Conservation (phyloP, 2,888 invertebrate species). For the Brachynemurus nebulosus region DNA sequence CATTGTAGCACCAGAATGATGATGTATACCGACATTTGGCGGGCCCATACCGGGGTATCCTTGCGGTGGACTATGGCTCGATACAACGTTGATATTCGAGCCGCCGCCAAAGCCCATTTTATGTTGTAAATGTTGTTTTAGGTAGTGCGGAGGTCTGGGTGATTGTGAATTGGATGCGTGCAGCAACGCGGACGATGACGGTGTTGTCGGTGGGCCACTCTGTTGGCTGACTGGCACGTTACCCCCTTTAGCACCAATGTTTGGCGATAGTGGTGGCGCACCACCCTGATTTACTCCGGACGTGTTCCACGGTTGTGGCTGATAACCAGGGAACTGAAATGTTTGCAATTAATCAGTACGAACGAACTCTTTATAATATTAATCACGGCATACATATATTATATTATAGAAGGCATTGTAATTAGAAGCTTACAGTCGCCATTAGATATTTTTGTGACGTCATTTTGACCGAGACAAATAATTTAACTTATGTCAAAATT, state of each 20-base stretch:
- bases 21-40: constrained; percentile 32
- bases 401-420: too few species aligned
- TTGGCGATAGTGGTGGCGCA: constrained; percentile 28
- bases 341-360: too few species aligned
- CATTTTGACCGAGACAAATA: too few species aligned
- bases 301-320: constrained; percentile 26
- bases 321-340: constrained; percentile 9
- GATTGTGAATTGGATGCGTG: constrained; percentile 25
- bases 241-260: constrained; percentile 25
- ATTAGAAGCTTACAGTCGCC: too few species aligned
- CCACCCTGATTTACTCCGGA: constrained; percentile 16
- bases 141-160: constrained; percentile 43
- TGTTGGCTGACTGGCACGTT: constrained; percentile 13
- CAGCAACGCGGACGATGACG: constrained; percentile 33
- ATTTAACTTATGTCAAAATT: too few species aligned
- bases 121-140: constrained; percentile 57
- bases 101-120: constrained; percentile 48
- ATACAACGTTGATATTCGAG: constrained; percentile 36
- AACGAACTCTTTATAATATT: too few species aligned
- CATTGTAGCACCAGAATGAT: constrained; percentile 35
- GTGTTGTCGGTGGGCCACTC: constrained; percentile 27
- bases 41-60: constrained; percentile 34
- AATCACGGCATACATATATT: too few species aligned
- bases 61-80: constrained; percentile 45
- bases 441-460: too few species aligned